Evolutionary conservation across 2,888 invertebrate genomes (phyloP), one percentile per base, ranked within the genome.

Genomic region (Tetragonisca angustula): DNA sequence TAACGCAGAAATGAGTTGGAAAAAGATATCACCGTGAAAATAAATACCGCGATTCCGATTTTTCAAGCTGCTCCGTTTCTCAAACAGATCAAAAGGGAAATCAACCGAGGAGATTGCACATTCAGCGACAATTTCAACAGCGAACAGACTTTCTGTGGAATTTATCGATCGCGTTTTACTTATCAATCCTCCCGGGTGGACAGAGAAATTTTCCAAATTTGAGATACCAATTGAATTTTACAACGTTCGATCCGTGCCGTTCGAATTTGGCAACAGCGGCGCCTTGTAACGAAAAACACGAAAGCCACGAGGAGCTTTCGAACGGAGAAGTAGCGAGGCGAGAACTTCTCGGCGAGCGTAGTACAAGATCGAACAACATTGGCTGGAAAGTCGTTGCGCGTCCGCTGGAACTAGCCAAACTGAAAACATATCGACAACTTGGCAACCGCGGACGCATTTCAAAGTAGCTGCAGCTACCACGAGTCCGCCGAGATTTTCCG

Each of bases 21-120:
- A 36, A n/a, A n/a, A 19, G 36, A n/a, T 61, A 81, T 32, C 69
- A 50, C 24, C 50, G 49, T n/a, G 21, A 67, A 76, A 81, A 73
- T 76, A 32, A 69, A 72, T 54, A 32, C 27, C 9, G n/a, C 24
- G 21, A 71, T 64, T 59, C 52, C 77, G 77, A 84, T 81, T 84
- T 36, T 75, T 36, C 70, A 56, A 68, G 74, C 72, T 82, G 67
- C 61, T 56, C 65, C 19, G 61, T 71, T 78, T 43, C 65, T 59
- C 27, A 81, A n/a, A 68, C 21, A 62, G 78, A 82, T 82, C 71
- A 64, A 71, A 49, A 56, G 50, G 71, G 67, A 36, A 36, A 36
- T 43, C 73, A 69, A 77, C 32, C 27, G 32, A 4, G 19, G n/a
- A 64, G 32, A 65, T 62, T 50, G 36, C 0, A 65, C 32, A 4